These are phyloP conservation scores for Calliphora vomitoria DNA, from an alignment of 2,888 invertebrate genomes.

Conservation along the genomic window DNA sequence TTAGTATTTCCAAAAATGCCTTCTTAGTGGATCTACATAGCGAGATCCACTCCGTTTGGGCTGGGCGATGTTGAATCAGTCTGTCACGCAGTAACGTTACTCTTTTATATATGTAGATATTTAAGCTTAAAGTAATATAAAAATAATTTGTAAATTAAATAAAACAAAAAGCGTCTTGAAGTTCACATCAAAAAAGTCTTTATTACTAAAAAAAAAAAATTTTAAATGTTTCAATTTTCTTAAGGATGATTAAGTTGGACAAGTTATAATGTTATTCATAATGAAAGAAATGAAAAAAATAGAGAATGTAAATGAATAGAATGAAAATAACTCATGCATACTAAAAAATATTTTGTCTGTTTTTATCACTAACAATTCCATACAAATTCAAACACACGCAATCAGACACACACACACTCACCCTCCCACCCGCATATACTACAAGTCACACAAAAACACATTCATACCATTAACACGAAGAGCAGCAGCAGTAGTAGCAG, in stretches of 20 bases:
- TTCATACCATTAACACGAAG: background rate
- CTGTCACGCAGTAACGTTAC: no score
- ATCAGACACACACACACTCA: background rate
- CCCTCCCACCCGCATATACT: background rate
- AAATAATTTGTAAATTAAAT: constrained; percentile 4
- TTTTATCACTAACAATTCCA: constrained; percentile 41
- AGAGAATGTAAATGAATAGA: constrained; percentile 31
- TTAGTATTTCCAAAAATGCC: no score
- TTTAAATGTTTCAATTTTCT: constrained; percentile 32
- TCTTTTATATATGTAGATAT: no score
- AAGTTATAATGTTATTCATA: constrained; percentile 62
- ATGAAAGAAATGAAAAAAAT: constrained; percentile 33
- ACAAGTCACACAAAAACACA: background rate
- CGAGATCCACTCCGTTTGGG: no score
- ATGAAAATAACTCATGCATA: constrained; percentile 54
- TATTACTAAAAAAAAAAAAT: constrained; percentile 49
- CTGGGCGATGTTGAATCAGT: no score
- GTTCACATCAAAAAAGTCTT: constrained; percentile 13
- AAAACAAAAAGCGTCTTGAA: constrained; percentile 9
- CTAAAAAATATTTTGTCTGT: constrained; percentile 34
- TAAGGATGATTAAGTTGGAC: constrained; percentile 58
- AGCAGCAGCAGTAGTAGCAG: background rate
- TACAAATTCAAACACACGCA: constrained; percentile 41
- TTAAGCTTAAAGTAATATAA: background rate
- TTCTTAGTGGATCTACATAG: no score